Percentiles rank a stretch among this genome's conserved stretches.
phyloP scores from a whole-genome alignment of 2,797 vertebrate genomes.

The Acipenser transmontanus region DNA sequence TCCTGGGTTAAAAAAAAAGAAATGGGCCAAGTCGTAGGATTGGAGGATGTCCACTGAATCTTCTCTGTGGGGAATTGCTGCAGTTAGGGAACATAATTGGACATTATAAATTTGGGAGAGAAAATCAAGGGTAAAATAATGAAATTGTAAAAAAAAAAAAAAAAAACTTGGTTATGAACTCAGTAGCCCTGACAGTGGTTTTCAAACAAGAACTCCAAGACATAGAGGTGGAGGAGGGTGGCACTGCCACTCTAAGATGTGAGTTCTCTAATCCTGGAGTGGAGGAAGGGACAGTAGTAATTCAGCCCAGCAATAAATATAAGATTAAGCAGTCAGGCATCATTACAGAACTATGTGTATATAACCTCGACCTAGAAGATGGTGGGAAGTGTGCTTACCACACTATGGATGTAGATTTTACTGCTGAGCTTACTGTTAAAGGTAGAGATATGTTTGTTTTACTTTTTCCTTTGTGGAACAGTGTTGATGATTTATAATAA shows the following conservation, averaged over 20 bases:
- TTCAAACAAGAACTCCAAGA: conserved; percentile 64
- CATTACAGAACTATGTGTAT: conserved; percentile 57
- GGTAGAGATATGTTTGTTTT: conserved; percentile 36
- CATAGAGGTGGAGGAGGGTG: conserved; percentile 53
- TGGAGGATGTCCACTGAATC: no score
- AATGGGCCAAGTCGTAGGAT: no score
- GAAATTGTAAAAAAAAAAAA: no score
- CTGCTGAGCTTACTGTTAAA: conserved; percentile 32
- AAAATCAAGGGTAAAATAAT: no score
- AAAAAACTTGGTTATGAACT: no score
- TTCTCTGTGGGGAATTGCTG: no score
- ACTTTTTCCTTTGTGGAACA: not conserved
- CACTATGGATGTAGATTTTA: conserved; percentile 43
- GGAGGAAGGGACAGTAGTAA: conserved; percentile 50
- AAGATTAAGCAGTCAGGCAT: conserved; percentile 51
- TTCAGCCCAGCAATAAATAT: conserved; percentile 57
- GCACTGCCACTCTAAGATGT: conserved; percentile 52
- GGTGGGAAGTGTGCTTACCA: conserved; percentile 67
- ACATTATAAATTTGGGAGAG: no score
- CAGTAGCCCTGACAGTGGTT: conserved; percentile 51
- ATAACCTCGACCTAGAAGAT: conserved; percentile 59
- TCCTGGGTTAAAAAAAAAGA: no score
- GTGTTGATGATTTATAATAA: not conserved
- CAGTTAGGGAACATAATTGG: no score
- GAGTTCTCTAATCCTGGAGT: conserved; percentile 54